Evolutionary conservation across 1,140 invertebrate genomes (phyloP), one percentile per base, ranked within the genome.

Genomic region (Neuroterus valhalla): DNA sequence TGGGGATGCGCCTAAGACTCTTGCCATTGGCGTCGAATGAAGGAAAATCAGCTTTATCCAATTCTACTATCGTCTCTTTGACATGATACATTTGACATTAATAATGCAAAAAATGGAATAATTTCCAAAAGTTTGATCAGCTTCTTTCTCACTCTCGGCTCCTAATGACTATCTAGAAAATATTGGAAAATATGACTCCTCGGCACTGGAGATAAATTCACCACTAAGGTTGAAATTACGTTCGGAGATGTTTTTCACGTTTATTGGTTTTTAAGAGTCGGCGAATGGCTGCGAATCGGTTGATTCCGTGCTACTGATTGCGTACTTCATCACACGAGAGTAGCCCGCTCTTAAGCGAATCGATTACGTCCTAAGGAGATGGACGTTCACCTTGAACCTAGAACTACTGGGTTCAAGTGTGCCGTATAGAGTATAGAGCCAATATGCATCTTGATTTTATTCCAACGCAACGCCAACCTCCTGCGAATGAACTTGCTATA

Each of bases 311-410:
- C 52, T 62, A 62, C 52, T 62, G 52, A 62, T 62, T 62, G 52
- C 14, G 23, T 62, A 31, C 23, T 38, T 62, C 55, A 31, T 62
- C 26, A 31, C 55, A 62, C 26, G 15, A n/a, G 19, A 62, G 55
- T 62, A 55, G 55, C 23, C 46, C 46, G 46, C 46, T 48, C 46
- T 4, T 26, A 62, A 62, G 55, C 55, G 55, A 62, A 62, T 62
- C 55, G 55, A 62, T 62, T 62, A 62, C 23, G 55, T 38, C 55
- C 26, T 62, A 62, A 62, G 55, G 55, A 62, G 55, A 62, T 62
- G 55, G 55, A 62, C 55, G 55, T 62, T 62, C 55, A 62, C 55
- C 55, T 62, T 62, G 55, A 62, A 62, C 55, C 55, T 23, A 62
- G 14, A 62, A 62, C 23, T 62, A 62, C 55, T 62, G 55, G 55